A percentile compares a stretch with the other conserved stretches of the same genome.
These are phyloP conservation scores for Vulpes lagopus DNA, from an alignment of 2,113 vertebrate genomes.

Conservation along the genomic window DNA sequence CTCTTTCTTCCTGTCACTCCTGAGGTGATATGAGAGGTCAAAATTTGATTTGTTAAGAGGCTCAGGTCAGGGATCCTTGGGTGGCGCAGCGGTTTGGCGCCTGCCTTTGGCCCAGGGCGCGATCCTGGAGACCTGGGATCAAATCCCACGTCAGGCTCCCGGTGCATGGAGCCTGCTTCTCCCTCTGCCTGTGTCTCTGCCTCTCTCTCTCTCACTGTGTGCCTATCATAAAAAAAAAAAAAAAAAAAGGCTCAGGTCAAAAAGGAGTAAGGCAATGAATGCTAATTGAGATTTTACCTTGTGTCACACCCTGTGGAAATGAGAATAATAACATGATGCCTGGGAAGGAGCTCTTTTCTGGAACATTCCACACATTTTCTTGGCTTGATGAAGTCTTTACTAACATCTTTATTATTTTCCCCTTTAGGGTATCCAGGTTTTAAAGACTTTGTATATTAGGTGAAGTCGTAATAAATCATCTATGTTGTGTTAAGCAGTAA, in stretches of 20 bases:
- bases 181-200: too few species aligned
- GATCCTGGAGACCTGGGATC: too few species aligned
- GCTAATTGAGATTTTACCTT: background rate
- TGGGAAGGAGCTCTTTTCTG: constrained; percentile 34
- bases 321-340: background rate
- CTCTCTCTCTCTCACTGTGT: too few species aligned
- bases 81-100: too few species aligned
- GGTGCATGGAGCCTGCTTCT: too few species aligned
- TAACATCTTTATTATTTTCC: background rate
- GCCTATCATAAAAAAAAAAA: too few species aligned
- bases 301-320: background rate
- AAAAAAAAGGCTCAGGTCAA: background rate
- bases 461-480: background rate
- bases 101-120: too few species aligned
- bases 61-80: background rate
- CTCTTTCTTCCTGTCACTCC: background rate
- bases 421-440: background rate
- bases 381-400: constrained; percentile 4
- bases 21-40: background rate
- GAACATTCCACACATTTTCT: background rate
- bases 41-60: background rate
- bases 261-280: background rate
- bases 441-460: background rate
- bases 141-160: too few species aligned
- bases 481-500: background rate